Evolutionary conservation across 2,797 vertebrate species (phyloP).

Genomic region (Cetoscarus ocellatus): DNA sequence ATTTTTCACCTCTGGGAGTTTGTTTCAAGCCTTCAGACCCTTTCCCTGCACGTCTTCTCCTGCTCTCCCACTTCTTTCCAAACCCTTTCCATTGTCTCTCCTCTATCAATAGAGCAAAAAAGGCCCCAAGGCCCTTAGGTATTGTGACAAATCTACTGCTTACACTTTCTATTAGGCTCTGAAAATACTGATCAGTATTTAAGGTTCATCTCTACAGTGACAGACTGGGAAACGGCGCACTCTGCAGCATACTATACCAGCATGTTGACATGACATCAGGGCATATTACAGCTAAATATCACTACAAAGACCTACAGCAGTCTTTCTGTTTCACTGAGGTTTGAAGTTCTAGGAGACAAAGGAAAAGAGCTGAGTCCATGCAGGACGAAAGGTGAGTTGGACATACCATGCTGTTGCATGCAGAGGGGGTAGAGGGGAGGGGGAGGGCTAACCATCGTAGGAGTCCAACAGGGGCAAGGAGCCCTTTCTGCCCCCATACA

Average conservation of each 20-base stretch:
- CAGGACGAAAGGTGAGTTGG: conserved; percentile 81
- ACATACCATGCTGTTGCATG: conserved; percentile 90
- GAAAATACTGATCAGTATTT: not conserved
- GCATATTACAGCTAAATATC: conserved; percentile 28
- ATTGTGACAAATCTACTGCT: conserved; percentile 49
- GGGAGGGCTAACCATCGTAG: conserved; percentile 88
- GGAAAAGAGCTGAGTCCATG: conserved; percentile 75
- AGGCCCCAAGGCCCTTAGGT: not conserved
- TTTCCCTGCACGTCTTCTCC: too few species aligned
- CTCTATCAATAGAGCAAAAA: too few species aligned
- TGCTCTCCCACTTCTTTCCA: too few species aligned
- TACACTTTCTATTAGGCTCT: not conserved
- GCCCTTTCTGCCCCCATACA: conserved; percentile 87
- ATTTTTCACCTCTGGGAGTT: too few species aligned
- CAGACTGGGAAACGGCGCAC: conserved; percentile 38
- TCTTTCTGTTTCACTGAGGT: conserved; percentile 44
- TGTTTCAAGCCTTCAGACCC: too few species aligned
- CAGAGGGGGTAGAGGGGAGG: conserved; percentile 80
- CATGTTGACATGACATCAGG: conserved; percentile 51
- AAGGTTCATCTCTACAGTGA: conserved; percentile 25
- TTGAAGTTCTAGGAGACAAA: conserved; percentile 43
- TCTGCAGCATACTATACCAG: conserved; percentile 65
- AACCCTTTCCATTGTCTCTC: too few species aligned
- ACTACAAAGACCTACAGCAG: conserved; percentile 27
- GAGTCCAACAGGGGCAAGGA: conserved; percentile 87